Conservation (phyloP, 2,113 vertebrate species). For the Clarias magur region DNA sequence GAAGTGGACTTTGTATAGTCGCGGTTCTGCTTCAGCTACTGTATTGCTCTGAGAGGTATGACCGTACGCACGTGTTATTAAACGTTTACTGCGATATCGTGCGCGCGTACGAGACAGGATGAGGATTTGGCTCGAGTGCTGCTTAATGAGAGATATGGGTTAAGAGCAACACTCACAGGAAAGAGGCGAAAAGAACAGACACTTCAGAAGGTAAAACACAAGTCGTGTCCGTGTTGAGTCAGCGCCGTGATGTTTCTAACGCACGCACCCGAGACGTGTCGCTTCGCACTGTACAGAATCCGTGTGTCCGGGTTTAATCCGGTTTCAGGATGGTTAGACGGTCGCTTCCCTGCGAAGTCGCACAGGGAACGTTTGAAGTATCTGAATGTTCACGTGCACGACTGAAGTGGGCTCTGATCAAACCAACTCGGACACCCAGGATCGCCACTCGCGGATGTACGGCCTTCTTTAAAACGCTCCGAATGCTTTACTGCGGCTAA, state of each 20-base stretch:
- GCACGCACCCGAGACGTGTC: not conserved
- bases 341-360: not conserved
- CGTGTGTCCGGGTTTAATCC: not conserved
- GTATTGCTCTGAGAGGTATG: conserved; percentile 9
- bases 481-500: too few species aligned
- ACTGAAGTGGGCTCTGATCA: too few species aligned
- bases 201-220: not conserved
- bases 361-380: not conserved
- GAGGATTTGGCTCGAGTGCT: not conserved
- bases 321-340: not conserved
- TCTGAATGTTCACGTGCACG: not conserved
- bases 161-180: not conserved
- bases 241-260: not conserved
- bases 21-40: conserved; percentile 4
- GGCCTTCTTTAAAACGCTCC: too few species aligned
- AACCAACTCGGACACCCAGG: too few species aligned
- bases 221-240: not conserved
- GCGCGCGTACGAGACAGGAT: conserved; percentile 19
- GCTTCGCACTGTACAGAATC: not conserved
- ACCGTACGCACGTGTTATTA: not conserved
- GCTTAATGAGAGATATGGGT: not conserved
- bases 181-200: not conserved
- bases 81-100: conserved; percentile 37
- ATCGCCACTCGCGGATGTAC: too few species aligned
- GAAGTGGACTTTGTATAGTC: conserved; percentile 22